A percentile compares a stretch with the other conserved stretches of the same genome.
Conservation (phyloP, 2,888 invertebrate genomes). For the Drosophila ustulata region DNA sequence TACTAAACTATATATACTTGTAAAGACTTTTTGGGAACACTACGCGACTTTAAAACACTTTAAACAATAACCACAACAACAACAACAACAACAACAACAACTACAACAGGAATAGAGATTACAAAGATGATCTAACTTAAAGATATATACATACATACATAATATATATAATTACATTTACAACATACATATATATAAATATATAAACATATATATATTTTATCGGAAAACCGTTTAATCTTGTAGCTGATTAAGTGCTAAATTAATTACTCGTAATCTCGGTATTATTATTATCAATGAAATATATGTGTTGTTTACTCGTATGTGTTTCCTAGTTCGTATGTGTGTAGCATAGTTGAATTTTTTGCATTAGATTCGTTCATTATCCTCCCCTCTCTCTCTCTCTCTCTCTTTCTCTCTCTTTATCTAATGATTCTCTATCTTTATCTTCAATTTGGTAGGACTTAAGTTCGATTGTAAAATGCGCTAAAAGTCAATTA, state of each 20-base stretch:
- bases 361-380: slow-evolving; percentile 41
- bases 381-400: not conserved
- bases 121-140: slow-evolving; percentile 29
- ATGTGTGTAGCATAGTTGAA: slow-evolving; percentile 19
- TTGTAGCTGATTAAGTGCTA: slow-evolving; percentile 17
- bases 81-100: slow-evolving; percentile 30
- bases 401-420: not conserved
- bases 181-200: slow-evolving; percentile 4
- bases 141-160: slow-evolving; percentile 11
- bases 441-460: not conserved
- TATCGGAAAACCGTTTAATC: slow-evolving; percentile 22
- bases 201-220: slow-evolving; percentile 33
- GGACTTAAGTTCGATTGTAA: slow-evolving; percentile 31
- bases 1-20: not conserved
- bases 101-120: slow-evolving; percentile 22
- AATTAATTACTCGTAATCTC: slow-evolving; percentile 11
- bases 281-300: slow-evolving; percentile 7
- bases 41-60: slow-evolving; percentile 37
- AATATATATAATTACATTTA: not conserved
- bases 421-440: not conserved
- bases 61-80: slow-evolving; percentile 18
- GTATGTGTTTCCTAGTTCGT: slow-evolving; percentile 12
- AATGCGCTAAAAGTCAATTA: slow-evolving; percentile 58
- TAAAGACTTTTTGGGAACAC: slow-evolving; percentile 35
- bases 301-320: slow-evolving; percentile 14